phyloP scores from a whole-genome alignment of 2,888 invertebrate species.

The Chymomyza caudatula region DNA sequence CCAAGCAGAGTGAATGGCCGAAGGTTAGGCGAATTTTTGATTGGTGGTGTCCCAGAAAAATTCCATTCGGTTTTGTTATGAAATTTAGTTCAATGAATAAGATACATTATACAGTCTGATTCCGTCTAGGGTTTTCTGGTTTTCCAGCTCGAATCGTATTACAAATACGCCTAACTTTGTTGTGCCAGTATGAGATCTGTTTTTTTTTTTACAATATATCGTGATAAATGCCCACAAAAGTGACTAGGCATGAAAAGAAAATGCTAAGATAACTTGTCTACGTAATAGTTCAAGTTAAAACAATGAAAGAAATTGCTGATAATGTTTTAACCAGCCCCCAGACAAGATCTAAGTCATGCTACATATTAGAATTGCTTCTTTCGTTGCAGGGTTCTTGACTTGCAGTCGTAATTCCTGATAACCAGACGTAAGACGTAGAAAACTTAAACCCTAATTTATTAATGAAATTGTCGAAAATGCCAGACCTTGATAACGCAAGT shows the following conservation, averaged over 20 bases:
- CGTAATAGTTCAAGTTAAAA: background rate
- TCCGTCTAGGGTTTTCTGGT: too few relatives aligned
- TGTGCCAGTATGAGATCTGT: too few relatives aligned
- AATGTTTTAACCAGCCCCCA: background rate
- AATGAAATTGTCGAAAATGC: slow-evolving; percentile 1
- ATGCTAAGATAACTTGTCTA: background rate
- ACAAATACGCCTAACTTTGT: too few relatives aligned
- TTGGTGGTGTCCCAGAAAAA: background rate
- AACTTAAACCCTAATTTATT: background rate
- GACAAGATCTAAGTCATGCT: slow-evolving; percentile 23
- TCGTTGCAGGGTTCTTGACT: background rate
- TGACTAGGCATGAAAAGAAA: background rate
- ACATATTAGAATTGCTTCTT: background rate
- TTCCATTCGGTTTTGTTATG: too few relatives aligned
- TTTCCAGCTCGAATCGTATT: too few relatives aligned
- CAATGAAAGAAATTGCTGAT: background rate
- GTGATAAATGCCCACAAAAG: background rate
- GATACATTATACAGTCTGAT: background rate
- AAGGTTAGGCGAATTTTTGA: background rate
- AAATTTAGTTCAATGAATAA: too few relatives aligned
- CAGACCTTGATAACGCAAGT: background rate
- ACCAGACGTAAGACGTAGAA: slow-evolving; percentile 4
- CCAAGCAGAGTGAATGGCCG: background rate
- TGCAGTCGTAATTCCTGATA: slow-evolving; percentile 33
- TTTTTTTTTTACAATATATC: too few relatives aligned